These are phyloP conservation scores for Oncorhynchus tshawytscha DNA, from an alignment of 2,113 vertebrate genomes.

Conservation along the genomic window DNA sequence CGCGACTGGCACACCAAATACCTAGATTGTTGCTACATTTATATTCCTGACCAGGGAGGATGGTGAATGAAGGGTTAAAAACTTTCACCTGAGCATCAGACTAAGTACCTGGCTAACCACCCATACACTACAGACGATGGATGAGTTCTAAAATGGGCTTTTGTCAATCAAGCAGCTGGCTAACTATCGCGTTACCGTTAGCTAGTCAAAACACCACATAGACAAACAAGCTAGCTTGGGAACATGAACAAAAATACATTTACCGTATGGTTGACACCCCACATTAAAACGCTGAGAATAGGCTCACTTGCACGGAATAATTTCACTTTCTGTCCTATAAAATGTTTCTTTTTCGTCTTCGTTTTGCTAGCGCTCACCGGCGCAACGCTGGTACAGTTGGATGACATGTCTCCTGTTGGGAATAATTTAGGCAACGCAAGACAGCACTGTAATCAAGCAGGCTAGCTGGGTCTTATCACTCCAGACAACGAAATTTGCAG, in stretches of 20 bases:
- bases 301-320: conserved; percentile 91
- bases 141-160: conserved; percentile 9
- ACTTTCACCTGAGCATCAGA: neutral
- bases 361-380: conserved; percentile 89
- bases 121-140: neutral
- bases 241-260: conserved; percentile 58
- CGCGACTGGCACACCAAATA: neutral
- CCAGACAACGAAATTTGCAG: conserved; percentile 22
- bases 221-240: conserved; percentile 25
- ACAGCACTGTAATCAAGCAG: conserved; percentile 36
- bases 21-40: neutral
- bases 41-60: neutral
- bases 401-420: conserved; percentile 76
- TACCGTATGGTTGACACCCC: conserved; percentile 94
- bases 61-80: neutral
- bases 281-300: conserved; percentile 93
- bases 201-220: neutral
- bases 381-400: conserved; percentile 85
- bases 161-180: conserved; percentile 41
- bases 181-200: neutral
- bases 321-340: conserved; percentile 95
- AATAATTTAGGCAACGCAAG: conserved; percentile 40
- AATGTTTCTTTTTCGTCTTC: conserved; percentile 96
- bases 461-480: conserved; percentile 14
- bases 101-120: neutral